Conservation (phyloP, 2,797 vertebrate genomes). For the Xenopus petersii region DNA sequence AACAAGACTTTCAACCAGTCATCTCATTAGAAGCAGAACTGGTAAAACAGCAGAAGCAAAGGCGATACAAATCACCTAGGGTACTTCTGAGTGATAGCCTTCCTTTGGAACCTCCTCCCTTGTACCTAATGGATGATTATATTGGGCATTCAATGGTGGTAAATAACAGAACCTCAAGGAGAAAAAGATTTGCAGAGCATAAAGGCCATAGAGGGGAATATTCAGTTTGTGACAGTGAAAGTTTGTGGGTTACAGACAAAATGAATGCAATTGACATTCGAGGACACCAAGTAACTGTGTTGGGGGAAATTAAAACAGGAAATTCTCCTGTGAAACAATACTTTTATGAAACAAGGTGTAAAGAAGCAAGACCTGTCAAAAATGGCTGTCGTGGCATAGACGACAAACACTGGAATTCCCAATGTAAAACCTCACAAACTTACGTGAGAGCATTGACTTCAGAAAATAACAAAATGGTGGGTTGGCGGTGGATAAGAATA, state of each 20-base stretch:
- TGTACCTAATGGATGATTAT: constrained; percentile 88
- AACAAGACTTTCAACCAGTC: constrained; percentile 71
- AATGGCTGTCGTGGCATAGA: constrained; percentile 93
- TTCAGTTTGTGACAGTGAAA: constrained; percentile 93
- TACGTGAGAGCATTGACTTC: constrained; percentile 89
- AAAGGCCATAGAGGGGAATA: constrained; percentile 90
- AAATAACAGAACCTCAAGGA: constrained; percentile 86
- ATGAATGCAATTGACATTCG: constrained; percentile 82
- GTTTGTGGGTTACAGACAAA: constrained; percentile 91
- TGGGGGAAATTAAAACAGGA: constrained; percentile 81
- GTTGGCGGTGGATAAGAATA: constrained; percentile 97
- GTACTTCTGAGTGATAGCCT: constrained; percentile 87
- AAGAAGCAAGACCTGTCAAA: constrained; percentile 75
- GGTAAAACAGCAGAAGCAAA: constrained; percentile 85
- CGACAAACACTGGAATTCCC: constrained; percentile 96
- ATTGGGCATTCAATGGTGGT: constrained; percentile 60
- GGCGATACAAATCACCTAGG: constrained; percentile 85
- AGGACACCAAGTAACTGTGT: constrained; percentile 79
- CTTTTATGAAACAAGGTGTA: constrained; percentile 93
- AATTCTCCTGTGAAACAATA: constrained; percentile 84
- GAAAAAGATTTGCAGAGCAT: constrained; percentile 84
- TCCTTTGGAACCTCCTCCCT: constrained; percentile 83
- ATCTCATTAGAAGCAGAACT: constrained; percentile 77
- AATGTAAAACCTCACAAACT: constrained; percentile 94
- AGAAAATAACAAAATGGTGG: constrained; percentile 73